phyloP scores from a whole-genome alignment of 2,888 invertebrate species.

The Eledone cirrhosa region DNA sequence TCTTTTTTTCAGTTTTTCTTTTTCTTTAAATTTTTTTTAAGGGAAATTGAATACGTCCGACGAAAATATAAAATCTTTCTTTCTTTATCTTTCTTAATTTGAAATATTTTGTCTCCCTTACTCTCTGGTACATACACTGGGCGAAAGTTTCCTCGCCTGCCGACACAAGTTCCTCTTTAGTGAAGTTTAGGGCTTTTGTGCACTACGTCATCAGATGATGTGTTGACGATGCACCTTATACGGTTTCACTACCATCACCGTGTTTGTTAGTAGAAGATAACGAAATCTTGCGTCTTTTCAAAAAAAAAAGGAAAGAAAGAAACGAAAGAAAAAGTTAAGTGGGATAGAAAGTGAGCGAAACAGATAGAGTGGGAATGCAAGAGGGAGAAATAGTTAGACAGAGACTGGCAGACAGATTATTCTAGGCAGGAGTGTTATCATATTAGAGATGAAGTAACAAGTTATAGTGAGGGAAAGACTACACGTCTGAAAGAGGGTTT shows the following conservation, averaged over 20 bases:
- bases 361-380: neutral
- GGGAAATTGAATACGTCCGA: too few relatives aligned
- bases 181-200: conserved; percentile 34
- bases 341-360: neutral
- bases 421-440: too few relatives aligned
- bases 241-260: conserved; percentile 25
- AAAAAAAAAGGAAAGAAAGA: neutral
- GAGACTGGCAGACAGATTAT: neutral
- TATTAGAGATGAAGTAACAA: neutral
- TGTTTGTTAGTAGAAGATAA: neutral
- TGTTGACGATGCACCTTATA: conserved; percentile 33
- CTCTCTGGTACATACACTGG: neutral
- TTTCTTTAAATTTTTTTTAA: too few relatives aligned
- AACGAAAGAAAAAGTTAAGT: neutral
- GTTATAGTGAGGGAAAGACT: neutral
- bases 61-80: neutral
- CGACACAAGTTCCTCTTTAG: conserved; percentile 17
- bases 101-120: neutral
- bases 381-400: neutral
- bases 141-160: conserved; percentile 15
- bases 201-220: conserved; percentile 45
- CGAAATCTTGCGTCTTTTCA: too few relatives aligned
- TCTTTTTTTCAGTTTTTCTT: too few relatives aligned
- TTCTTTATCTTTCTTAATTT: neutral
- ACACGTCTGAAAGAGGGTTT: too few relatives aligned